Evolutionary conservation across 1,140 invertebrate genomes (phyloP), one percentile per base, ranked within the genome.

Genomic region (Heliothis subflexa): DNA sequence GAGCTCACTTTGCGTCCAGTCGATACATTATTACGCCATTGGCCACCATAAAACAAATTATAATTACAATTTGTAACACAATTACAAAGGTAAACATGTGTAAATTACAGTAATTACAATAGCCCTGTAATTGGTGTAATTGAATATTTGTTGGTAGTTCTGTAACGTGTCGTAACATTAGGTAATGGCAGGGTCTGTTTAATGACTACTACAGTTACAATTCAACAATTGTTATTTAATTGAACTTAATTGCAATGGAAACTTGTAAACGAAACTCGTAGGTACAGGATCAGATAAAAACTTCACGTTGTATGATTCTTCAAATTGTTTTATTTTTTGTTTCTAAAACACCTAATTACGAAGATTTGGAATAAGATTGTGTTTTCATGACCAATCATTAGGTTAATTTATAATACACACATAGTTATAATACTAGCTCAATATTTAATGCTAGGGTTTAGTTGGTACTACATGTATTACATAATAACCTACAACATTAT

Each of bases 31-130:
- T 14, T 50, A 50, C 45, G 25, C 47, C 64, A 49, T 49, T 68
- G 64, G 21, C 18, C 52, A 59, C 28, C 45, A 70, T 73, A 59
- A 73, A 73, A 52, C 54, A 64, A n/a, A 76, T 64, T 64, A 76
- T 64, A 76, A 76, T 76, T 66, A 64, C 47, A 64, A 54, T 57
- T 70, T 59, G 54, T 59, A 74, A 47, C 55, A 40, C 64, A 68
- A 78, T 78, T 68, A 78, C 18, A 33, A 70, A 47, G 52, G 52
- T 68, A 68, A 78, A 68, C 75, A 77, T 66, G 18, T 68, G 62
- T 78, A 78, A 78, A 78, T 64, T 76, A 78, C 40, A 47, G 28
- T 40, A 70, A 70, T 78, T 68, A 76, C 59, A 54, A 68, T 78
- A 49, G 59, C 62, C 61, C 21, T 78, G 52, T 68, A 57, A 70